Percentiles rank a stretch among this genome's conserved stretches.
Evolutionary conservation across 2,113 vertebrate genomes (phyloP).

Genomic region (Charina bottae): DNA sequence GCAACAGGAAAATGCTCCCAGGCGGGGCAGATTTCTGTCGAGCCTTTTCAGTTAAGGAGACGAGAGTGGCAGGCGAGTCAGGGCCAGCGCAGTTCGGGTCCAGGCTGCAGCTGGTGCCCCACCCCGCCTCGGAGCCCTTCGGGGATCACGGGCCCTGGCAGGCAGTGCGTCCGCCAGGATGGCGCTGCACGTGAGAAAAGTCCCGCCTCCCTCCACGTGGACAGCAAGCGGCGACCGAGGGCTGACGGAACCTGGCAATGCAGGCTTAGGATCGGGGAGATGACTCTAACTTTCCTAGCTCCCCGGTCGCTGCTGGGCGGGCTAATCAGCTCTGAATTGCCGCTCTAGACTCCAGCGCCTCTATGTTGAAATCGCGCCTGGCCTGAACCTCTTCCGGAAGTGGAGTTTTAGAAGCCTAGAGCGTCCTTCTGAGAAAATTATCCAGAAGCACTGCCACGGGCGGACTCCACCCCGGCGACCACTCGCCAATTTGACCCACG

Average conservation of each 20-base stretch:
- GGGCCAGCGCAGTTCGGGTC: too few species aligned
- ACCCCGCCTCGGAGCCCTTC: too few species aligned
- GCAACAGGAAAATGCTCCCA: too few species aligned
- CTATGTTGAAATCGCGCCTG: not conserved
- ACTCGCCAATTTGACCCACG: not conserved
- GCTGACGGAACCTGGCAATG: not conserved
- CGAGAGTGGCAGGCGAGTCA: too few species aligned
- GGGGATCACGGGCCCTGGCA: too few species aligned
- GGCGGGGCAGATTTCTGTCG: too few species aligned
- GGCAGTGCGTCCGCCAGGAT: too few species aligned
- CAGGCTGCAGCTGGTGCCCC: too few species aligned
- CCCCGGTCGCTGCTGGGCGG: not conserved
- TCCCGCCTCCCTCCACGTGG: not conserved
- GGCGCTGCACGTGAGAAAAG: not conserved
- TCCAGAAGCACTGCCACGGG: too few species aligned
- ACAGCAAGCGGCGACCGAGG: not conserved
- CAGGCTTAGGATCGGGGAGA: not conserved
- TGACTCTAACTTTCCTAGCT: not conserved
- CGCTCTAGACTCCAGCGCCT: not conserved
- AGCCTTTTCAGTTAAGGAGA: too few species aligned
- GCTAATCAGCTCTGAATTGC: not conserved
- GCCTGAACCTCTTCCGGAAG: not conserved
- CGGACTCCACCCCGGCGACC: too few species aligned
- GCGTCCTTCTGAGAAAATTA: not conserved
- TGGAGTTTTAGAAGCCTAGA: not conserved